phyloP scores from a whole-genome alignment of 2,113 vertebrate genomes.

The Anas platyrhynchos region DNA sequence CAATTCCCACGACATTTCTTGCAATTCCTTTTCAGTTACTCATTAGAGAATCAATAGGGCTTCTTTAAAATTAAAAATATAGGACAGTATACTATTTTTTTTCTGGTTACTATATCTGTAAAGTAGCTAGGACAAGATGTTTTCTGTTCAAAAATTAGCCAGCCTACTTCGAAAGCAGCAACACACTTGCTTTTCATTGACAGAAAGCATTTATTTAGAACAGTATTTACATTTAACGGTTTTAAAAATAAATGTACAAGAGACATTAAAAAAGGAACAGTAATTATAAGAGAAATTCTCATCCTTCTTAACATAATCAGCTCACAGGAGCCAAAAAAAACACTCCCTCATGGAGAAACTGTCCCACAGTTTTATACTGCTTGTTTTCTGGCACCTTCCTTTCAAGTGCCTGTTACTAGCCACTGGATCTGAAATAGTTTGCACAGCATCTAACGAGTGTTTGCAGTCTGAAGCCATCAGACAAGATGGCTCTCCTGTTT shows the following conservation, averaged over 20 bases:
- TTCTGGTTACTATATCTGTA: background rate
- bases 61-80: background rate
- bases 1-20: background rate
- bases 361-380: background rate
- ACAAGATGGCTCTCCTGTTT: background rate
- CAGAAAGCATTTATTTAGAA: slow-evolving; percentile 59
- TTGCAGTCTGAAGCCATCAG: background rate
- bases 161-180: slow-evolving; percentile 64
- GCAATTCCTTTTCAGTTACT: background rate
- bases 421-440: background rate
- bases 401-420: background rate
- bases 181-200: slow-evolving; percentile 58
- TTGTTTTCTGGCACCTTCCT: background rate
- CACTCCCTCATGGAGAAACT: background rate
- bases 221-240: slow-evolving; percentile 35
- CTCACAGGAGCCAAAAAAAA: background rate
- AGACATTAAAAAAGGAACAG: slow-evolving; percentile 23
- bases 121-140: slow-evolving; percentile 1
- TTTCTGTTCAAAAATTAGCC: slow-evolving; percentile 12
- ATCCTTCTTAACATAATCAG: background rate
- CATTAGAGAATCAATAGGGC: background rate
- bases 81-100: background rate
- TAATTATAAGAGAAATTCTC: background rate
- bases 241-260: slow-evolving; percentile 27
- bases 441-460: background rate